Conservation (phyloP, 1,140 invertebrate species). For the Monochamus saltuarius region DNA sequence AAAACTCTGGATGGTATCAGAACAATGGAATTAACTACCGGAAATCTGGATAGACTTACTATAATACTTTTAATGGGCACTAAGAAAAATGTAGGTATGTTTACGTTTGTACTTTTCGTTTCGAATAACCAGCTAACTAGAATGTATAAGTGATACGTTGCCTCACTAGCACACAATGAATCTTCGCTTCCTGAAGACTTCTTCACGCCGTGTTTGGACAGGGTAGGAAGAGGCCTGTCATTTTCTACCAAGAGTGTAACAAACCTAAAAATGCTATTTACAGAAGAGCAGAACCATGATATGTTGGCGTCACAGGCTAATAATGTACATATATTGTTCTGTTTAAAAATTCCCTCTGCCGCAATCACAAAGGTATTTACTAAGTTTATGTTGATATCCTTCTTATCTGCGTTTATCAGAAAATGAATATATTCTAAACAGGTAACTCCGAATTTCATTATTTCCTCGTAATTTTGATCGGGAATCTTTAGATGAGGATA, state of each 20-base stretch:
- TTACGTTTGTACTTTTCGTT: constrained; percentile 28
- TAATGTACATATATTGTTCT: constrained; percentile 47
- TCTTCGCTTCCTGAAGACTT: constrained; percentile 47
- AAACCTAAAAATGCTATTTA: constrained; percentile 50
- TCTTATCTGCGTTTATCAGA: constrained; percentile 41
- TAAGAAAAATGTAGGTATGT: constrained; percentile 53
- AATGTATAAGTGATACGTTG: constrained; percentile 55
- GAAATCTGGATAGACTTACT: constrained; percentile 61
- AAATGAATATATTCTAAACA: constrained; percentile 60
- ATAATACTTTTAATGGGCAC: constrained; percentile 54
- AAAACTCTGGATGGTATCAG: constrained; percentile 67
- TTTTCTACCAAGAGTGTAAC: constrained; percentile 40
- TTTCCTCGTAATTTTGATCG: constrained; percentile 56
- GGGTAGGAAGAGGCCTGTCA: constrained; percentile 41
- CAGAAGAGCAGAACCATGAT: constrained; percentile 55
- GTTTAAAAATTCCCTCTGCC: constrained; percentile 47
- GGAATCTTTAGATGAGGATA: constrained; percentile 52
- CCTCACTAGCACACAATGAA: constrained; percentile 49
- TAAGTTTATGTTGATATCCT: constrained; percentile 31
- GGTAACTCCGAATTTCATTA: constrained; percentile 62
- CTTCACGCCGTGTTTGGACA: constrained; percentile 45
- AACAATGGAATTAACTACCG: constrained; percentile 68
- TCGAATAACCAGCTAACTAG: constrained; percentile 58
- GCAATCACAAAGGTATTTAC: constrained; percentile 40
- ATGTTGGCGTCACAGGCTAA: constrained; percentile 48